These are phyloP conservation scores for Sipha flava DNA, from an alignment of 1,140 invertebrate genomes.

Conservation along the genomic window DNA sequence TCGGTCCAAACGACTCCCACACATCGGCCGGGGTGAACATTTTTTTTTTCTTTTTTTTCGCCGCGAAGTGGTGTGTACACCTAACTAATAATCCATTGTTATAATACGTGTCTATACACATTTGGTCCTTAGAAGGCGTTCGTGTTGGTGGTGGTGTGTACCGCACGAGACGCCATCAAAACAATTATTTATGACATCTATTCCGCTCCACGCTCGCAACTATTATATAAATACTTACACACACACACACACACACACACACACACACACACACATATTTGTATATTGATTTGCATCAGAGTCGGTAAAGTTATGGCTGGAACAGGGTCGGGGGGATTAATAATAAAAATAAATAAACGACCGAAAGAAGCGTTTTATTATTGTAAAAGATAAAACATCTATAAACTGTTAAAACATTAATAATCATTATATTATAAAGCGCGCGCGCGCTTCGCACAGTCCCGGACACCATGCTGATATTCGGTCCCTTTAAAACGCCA, in stretches of 20 bases:
- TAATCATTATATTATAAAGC: not conserved
- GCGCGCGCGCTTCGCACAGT: not conserved
- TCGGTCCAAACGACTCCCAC: not conserved
- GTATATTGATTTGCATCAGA: not conserved
- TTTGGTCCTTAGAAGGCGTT: not conserved
- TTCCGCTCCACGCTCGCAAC: not conserved
- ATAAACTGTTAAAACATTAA: slow-evolving; percentile 12
- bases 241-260: no score
- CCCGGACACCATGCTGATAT: not conserved
- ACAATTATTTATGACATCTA: slow-evolving; percentile 1
- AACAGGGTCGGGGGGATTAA: no score
- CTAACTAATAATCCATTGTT: not conserved
- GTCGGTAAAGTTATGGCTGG: no score
- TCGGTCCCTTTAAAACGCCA: not conserved
- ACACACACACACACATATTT: no score
- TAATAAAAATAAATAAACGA: not conserved
- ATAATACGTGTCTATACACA: not conserved
- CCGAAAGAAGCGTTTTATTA: not conserved
- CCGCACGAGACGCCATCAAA: not conserved
- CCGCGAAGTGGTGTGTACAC: not conserved
- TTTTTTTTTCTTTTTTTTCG: no score
- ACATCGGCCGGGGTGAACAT: not conserved
- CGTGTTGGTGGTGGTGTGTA: not conserved
- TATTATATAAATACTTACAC: no score
- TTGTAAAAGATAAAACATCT: not conserved